Conservation (phyloP, 1,140 invertebrate species). For the Hylaeus volcanicus region DNA sequence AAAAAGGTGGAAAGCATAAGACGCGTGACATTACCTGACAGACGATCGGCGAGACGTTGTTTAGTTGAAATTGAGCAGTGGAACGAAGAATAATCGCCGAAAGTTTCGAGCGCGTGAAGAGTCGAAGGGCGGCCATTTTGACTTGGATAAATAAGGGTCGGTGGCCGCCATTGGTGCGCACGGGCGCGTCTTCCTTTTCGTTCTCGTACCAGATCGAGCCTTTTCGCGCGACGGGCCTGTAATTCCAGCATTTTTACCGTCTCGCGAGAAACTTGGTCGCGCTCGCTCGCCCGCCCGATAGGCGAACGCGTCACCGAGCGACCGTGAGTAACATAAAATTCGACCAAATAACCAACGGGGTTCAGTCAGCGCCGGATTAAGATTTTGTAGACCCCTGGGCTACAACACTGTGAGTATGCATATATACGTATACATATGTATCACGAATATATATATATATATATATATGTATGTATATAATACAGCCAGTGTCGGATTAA, state of each 20-base stretch:
- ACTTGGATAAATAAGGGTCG: conserved; percentile 75
- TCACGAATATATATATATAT: too few relatives aligned
- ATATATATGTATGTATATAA: too few relatives aligned
- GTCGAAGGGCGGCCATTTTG: conserved; percentile 77
- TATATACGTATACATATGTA: too few relatives aligned
- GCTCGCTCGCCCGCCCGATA: background rate
- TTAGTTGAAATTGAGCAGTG: background rate
- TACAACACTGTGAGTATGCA: too few relatives aligned
- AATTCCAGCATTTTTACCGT: conserved; percentile 22
- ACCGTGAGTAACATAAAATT: conserved; percentile 35
- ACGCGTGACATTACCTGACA: conserved; percentile 42
- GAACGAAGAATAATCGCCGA: conserved; percentile 30
- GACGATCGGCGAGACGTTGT: background rate
- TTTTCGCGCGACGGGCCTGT: conserved; percentile 37
- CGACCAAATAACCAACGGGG: conserved; percentile 47
- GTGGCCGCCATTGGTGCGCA: conserved; percentile 76
- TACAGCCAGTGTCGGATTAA: too few relatives aligned
- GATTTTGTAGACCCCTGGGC: too few relatives aligned
- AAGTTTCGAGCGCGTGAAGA: conserved; percentile 64
- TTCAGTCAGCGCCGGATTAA: background rate
- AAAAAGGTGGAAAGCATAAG: background rate
- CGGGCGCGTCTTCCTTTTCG: conserved; percentile 76
- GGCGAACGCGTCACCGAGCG: conserved; percentile 16
- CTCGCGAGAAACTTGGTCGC: background rate
- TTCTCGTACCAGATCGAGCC: conserved; percentile 51